phyloP scores from a whole-genome alignment of 1,140 invertebrate genomes.

The Zophobas atratus region DNA sequence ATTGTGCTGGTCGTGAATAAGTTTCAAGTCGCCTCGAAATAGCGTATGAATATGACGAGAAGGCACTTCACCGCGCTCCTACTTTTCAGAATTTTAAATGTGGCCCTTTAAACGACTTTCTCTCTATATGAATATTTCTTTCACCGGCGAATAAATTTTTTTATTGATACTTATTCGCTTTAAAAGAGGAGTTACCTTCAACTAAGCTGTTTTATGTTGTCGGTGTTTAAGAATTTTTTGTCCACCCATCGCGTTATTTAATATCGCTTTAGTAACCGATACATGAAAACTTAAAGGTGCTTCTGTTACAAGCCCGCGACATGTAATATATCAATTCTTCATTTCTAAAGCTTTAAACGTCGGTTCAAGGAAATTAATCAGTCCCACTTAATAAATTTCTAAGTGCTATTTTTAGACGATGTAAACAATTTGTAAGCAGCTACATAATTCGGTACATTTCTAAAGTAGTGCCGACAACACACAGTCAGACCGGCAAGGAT shows the following conservation, averaged over 20 bases:
- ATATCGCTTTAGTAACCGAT: neutral
- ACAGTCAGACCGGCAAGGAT: slow-evolving; percentile 22
- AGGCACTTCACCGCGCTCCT: slow-evolving; percentile 22
- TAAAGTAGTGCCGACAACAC: slow-evolving; percentile 44
- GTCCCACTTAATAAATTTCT: slow-evolving; percentile 39
- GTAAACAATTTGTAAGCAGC: slow-evolving; percentile 34
- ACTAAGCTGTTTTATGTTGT: too few species aligned
- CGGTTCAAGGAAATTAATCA: slow-evolving; percentile 23
- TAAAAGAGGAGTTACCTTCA: too few species aligned
- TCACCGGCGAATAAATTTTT: slow-evolving; percentile 18
- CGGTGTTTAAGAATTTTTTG: too few species aligned
- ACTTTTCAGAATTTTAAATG: slow-evolving; percentile 36
- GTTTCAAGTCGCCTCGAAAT: slow-evolving; percentile 15
- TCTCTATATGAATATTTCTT: slow-evolving; percentile 7
- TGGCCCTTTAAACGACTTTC: slow-evolving; percentile 3
- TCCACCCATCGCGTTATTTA: too few species aligned
- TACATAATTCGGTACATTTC: slow-evolving; percentile 48
- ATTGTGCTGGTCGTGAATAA: slow-evolving; percentile 48
- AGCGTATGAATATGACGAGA: slow-evolving; percentile 18
- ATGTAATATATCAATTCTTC: slow-evolving; percentile 47
- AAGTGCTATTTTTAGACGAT: slow-evolving; percentile 33
- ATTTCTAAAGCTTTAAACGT: slow-evolving; percentile 38
- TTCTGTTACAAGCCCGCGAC: slow-evolving; percentile 37
- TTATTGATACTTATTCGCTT: neutral
- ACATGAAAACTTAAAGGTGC: slow-evolving; percentile 47